Percentiles rank a stretch among this genome's conserved stretches.
phyloP scores from a whole-genome alignment of 1,140 invertebrate species.

The Adelges cooleyi region DNA sequence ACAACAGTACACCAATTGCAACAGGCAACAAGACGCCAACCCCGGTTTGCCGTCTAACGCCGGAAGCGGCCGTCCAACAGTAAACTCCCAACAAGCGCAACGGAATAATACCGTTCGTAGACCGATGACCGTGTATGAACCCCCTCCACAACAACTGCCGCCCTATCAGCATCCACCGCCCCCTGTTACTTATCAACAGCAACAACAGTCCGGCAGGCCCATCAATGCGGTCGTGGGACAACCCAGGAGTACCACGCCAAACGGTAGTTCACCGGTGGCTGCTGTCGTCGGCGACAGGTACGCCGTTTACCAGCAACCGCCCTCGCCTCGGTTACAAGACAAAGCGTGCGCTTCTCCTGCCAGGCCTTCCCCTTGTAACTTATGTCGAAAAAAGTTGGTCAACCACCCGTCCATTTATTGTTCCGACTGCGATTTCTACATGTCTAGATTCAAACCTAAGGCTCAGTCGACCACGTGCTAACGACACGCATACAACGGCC shows the following conservation, averaged over 20 bases:
- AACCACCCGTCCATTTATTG: slow-evolving; percentile 65
- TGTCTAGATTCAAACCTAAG: slow-evolving; percentile 67
- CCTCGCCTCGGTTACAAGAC: slow-evolving; percentile 34
- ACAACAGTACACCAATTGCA: not conserved
- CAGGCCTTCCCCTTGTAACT: slow-evolving; percentile 49
- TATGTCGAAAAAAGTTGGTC: slow-evolving; percentile 72
- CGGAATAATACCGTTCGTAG: not conserved
- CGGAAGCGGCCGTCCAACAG: not conserved
- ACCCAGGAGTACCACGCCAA: slow-evolving; percentile 5
- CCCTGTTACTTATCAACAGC: slow-evolving; percentile 3
- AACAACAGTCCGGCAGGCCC: not conserved
- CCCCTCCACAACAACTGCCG: slow-evolving; percentile 25
- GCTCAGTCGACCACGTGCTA: slow-evolving; percentile 27
- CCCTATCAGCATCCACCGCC: slow-evolving; percentile 30
- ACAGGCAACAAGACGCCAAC: not conserved
- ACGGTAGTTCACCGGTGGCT: not conserved
- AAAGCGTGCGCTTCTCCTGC: slow-evolving; percentile 11
- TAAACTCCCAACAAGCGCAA: not conserved
- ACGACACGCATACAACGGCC: not conserved
- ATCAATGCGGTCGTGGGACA: slow-evolving; percentile 34
- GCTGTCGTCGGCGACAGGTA: slow-evolving; percentile 27
- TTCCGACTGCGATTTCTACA: slow-evolving; percentile 79
- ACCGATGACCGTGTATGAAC: slow-evolving; percentile 25
- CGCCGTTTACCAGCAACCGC: slow-evolving; percentile 39
- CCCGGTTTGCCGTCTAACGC: not conserved